A percentile compares a stretch with the other conserved stretches of the same genome.
Conservation (phyloP, 2,113 vertebrate species). For the Maccullochella peelii region DNA sequence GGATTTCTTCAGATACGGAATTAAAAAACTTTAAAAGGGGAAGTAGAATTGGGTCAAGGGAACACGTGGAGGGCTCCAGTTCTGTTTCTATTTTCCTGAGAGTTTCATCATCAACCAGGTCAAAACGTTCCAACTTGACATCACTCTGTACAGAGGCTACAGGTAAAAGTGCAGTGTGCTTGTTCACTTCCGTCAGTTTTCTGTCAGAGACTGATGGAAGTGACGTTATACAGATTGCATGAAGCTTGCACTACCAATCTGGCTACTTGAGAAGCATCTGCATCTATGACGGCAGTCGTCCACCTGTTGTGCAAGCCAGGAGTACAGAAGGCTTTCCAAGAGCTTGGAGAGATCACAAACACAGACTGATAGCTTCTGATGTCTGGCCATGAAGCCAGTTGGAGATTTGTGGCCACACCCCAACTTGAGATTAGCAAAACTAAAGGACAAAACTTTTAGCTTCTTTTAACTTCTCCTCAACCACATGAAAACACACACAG, state of each 20-base stretch:
- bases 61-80: too few species aligned
- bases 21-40: too few species aligned
- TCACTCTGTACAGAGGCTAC: too few species aligned
- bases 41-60: too few species aligned
- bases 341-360: slow-evolving; percentile 48
- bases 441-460: slow-evolving; percentile 18
- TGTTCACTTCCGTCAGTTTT: too few species aligned
- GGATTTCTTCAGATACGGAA: too few species aligned
- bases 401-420: slow-evolving; percentile 47
- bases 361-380: slow-evolving; percentile 61
- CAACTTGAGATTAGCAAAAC: slow-evolving; percentile 38
- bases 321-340: slow-evolving; percentile 51
- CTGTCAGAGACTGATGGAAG: too few species aligned
- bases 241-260: slow-evolving; percentile 46
- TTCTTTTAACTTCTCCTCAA: slow-evolving; percentile 38
- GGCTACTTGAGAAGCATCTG: slow-evolving; percentile 60
- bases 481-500: slow-evolving; percentile 11
- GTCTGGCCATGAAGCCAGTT: slow-evolving; percentile 54
- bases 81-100: too few species aligned
- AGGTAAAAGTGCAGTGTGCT: too few species aligned
- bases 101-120: too few species aligned
- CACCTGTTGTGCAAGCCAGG: slow-evolving; percentile 63
- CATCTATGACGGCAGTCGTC: slow-evolving; percentile 44
- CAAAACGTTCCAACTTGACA: too few species aligned
- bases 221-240: slow-evolving; percentile 42